These are phyloP conservation scores for Leucophenga varia DNA, from an alignment of 1,140 invertebrate species.

Conservation along the genomic window DNA sequence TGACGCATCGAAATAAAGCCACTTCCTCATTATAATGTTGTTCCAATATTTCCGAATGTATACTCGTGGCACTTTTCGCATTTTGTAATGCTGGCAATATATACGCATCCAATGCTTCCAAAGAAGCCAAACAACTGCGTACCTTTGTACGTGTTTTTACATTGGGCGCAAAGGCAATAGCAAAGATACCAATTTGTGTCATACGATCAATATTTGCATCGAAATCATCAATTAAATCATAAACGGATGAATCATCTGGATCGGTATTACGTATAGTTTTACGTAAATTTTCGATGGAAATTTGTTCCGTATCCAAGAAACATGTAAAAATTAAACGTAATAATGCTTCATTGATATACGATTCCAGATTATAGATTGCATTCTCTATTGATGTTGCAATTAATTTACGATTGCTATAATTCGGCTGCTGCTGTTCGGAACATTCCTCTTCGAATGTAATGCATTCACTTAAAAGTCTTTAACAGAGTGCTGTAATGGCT, in stretches of 20 bases:
- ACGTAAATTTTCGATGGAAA: slow-evolving; percentile 24
- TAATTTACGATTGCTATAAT: slow-evolving; percentile 31
- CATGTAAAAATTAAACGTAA: slow-evolving; percentile 35
- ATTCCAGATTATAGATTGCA: slow-evolving; percentile 35
- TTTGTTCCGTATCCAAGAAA: slow-evolving; percentile 28
- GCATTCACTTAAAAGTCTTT: slow-evolving; percentile 38
- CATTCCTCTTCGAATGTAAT: slow-evolving; percentile 27
- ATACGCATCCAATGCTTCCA: slow-evolving; percentile 42
- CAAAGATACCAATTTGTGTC: slow-evolving; percentile 48
- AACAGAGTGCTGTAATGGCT: slow-evolving; percentile 36
- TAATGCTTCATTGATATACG: slow-evolving; percentile 40
- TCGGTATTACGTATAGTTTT: slow-evolving; percentile 8
- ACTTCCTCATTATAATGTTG: slow-evolving; percentile 45
- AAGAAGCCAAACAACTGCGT: slow-evolving; percentile 42
- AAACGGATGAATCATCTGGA: slow-evolving; percentile 3
- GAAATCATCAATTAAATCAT: slow-evolving; percentile 33
- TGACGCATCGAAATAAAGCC: slow-evolving; percentile 30
- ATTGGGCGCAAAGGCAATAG: slow-evolving; percentile 38
- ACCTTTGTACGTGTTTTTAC: slow-evolving; percentile 43
- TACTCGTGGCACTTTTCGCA: slow-evolving; percentile 1
- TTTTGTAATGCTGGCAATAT: slow-evolving; percentile 39
- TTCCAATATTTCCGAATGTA: slow-evolving; percentile 34
- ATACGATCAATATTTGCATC: slow-evolving; percentile 43
- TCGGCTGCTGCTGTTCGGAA: slow-evolving; percentile 10
- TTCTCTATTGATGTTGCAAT: slow-evolving; percentile 37